Evolutionary conservation across 2,888 invertebrate species (phyloP), one percentile per base, ranked within the genome.

Genomic region (Drepanosiphum platanoidis): DNA sequence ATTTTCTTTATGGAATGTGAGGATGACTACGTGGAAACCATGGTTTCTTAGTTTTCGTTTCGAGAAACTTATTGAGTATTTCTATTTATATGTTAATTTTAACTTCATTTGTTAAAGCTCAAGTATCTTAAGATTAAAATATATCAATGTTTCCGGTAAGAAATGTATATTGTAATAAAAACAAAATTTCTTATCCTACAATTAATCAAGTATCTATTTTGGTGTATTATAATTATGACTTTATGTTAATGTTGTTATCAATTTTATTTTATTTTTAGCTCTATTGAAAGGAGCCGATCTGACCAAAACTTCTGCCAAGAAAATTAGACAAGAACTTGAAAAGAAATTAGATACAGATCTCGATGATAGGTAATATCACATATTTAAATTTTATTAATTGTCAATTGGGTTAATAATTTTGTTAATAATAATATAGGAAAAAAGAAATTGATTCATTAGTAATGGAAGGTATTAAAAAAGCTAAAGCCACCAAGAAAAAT

Each of bases 271-370:
- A 18, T 87, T 87, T 87, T 71, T 87, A 96, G 96, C 93, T 86
- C 96, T 97, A 89, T 92, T 98, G 39, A 94, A 96, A 90, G 94
- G 94, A 90, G 96, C 96, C 13, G 95, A 97, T 89, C 92, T 97
- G 34, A 92, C 94, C 13, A 93, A 93, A 82, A 94, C 95, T 87
- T 95, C 97, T 5, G 94, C 96, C 11, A 97, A 97, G 89, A 96
- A 96, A 90, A 96, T 98, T 27, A 93, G 97, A 72, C 94, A 94
- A 89, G 94, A 95, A 89, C 91, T 98, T 87, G 96, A 97, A 90
- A 93, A 94, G 88, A 94, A 94, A 88, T 91, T 97, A 13, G 94
- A 93, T 61, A 91, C 93, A 78, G 95, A 96, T 88, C 91, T 98
- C 72, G 91, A 93, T 11, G 92, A 91, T 88, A 92, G 92, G 92